These are phyloP conservation scores for Macaria liturata DNA, from an alignment of 2,888 invertebrate species.

Conservation along the genomic window DNA sequence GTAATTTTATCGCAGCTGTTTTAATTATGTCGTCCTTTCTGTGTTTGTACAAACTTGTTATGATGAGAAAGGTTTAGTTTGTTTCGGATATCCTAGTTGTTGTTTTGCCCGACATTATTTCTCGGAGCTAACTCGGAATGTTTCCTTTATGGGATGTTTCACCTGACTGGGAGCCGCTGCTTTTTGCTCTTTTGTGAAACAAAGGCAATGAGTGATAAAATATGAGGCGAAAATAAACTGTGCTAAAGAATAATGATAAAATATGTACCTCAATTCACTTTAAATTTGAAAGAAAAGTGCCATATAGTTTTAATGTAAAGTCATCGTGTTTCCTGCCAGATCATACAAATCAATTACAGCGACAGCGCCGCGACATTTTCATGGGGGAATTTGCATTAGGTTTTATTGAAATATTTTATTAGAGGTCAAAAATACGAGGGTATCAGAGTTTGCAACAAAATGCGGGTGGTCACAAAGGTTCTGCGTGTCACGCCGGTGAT, in stretches of 20 bases:
- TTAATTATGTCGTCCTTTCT: constrained; percentile 23
- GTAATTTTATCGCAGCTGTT: constrained; percentile 15
- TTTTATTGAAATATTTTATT: constrained; percentile 41
- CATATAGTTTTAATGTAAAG: neutral
- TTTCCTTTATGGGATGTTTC: constrained; percentile 28
- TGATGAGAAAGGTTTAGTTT: constrained; percentile 20
- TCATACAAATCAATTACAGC: constrained; percentile 24
- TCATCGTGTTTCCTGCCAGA: constrained; percentile 11
- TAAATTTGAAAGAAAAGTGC: too few relatives aligned
- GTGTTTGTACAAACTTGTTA: constrained; percentile 10
- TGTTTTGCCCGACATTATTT: constrained; percentile 30
- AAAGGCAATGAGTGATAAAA: too few relatives aligned
- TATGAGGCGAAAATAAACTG: too few relatives aligned
- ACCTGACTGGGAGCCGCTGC: constrained; percentile 20
- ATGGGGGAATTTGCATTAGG: constrained; percentile 15
- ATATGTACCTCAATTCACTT: too few relatives aligned
- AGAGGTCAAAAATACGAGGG: constrained; percentile 50
- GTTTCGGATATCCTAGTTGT: constrained; percentile 31
- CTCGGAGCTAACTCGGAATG: constrained; percentile 22
- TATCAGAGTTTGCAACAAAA: constrained; percentile 61
- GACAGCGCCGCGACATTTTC: constrained; percentile 9
- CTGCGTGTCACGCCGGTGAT: constrained; percentile 71
- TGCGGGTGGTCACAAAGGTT: constrained; percentile 59
- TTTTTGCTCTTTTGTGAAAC: constrained; percentile 5
- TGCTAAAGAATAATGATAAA: too few relatives aligned